Conservation (phyloP, 2,888 invertebrate genomes). For the Trichacis sp. region DNA sequence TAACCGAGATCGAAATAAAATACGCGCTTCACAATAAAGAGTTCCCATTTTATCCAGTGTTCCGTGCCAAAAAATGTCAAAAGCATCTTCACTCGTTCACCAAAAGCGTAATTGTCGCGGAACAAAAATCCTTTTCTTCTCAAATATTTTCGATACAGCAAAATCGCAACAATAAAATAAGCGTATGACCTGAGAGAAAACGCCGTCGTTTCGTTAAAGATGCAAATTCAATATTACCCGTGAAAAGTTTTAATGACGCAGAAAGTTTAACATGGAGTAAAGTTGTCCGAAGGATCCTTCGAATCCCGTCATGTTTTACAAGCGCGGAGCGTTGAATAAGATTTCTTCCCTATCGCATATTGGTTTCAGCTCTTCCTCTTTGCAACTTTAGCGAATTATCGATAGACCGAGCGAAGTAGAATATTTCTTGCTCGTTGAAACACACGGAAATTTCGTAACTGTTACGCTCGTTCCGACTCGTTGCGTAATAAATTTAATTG, state of each 20-base stretch:
- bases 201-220: neutral
- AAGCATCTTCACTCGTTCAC: no score
- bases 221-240: neutral
- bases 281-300: constrained; percentile 2
- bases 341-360: constrained; percentile 11
- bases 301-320: neutral
- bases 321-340: constrained; percentile 6
- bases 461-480: neutral
- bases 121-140: no score
- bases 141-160: no score
- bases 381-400: constrained; percentile 10
- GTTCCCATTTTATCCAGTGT: no score
- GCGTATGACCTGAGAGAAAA: neutral
- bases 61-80: no score
- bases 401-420: neutral
- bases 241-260: constrained; percentile 2
- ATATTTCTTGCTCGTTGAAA: neutral
- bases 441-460: neutral
- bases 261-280: neutral
- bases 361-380: constrained; percentile 4
- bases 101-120: no score
- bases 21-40: no score
- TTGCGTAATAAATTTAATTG: no score
- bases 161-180: neutral
- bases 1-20: no score